Base-by-base conservation (phyloP, 2,888 invertebrate genomes). In the Drepanosiphum platanoidis region DNA sequence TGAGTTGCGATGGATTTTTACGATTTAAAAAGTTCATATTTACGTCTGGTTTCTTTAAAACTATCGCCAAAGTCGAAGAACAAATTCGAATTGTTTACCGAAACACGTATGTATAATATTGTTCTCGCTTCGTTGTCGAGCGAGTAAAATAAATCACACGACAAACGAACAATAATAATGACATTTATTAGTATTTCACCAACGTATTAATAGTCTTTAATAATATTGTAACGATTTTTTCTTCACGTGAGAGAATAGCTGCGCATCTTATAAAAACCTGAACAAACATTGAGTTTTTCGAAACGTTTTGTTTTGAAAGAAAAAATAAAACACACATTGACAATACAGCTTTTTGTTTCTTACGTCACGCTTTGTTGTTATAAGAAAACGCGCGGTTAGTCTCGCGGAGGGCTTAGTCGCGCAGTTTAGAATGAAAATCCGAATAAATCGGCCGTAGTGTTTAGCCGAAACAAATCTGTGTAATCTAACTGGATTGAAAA, bases 1-100 rank as follows among this genome's bases (percentile, higher is more conserved):
- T 88, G 84, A 86, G 87, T 86, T 27, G 9, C 27, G 27, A 13
- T 3, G 52, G 22, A 5, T 0, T 52, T 52, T 52, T 1, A 52
- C 5, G 18, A 18, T 52, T 18, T 4, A 52, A 18, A 52, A 52
- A 18, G 22, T 1, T 3, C 52, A 18, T 22, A 46, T 46, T 46
- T 9, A 15, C 18, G 9, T 9, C 13, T 46, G 15, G 22, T 46
- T 42, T 22, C 22, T 74, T 8, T 52, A 22, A 52, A 52, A 22
- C 18, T 46, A 52, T 18, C 52, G 52, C 15, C 18, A 52, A 52
- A 52, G 52, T 52, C 22, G 52, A 52, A 52, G 4, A 52, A 52
- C 52, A 15, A 22, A 52, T 18, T 52, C 22, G 52, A 52, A 52
- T 52, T 52, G 22, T 52, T 52, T 52, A 52, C 52, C 22, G 22